These are phyloP conservation scores for Mastomys coucha DNA, from an alignment of 2,113 vertebrate species.

Conservation along the genomic window DNA sequence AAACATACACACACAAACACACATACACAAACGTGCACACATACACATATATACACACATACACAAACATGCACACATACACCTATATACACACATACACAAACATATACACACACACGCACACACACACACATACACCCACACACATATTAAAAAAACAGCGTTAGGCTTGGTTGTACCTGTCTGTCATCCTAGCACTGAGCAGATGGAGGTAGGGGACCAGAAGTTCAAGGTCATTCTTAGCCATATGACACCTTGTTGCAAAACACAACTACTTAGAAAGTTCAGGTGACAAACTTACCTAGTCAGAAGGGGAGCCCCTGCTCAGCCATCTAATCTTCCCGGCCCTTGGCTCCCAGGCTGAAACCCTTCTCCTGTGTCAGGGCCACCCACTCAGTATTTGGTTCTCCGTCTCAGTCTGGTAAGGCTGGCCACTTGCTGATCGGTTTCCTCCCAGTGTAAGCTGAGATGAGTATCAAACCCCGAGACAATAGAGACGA, in stretches of 20 bases:
- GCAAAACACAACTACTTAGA: background rate
- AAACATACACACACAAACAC: too few species aligned
- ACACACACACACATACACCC: background rate
- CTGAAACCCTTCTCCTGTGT: background rate
- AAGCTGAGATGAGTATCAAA: slow-evolving; percentile 22
- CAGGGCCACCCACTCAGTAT: background rate
- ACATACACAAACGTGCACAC: background rate
- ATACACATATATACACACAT: background rate
- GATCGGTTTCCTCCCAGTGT: background rate
- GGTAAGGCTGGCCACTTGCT: background rate
- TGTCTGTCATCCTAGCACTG: background rate
- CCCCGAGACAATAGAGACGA: slow-evolving; percentile 3
- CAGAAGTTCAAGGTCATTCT: too few species aligned
- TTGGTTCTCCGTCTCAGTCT: slow-evolving; percentile 7
- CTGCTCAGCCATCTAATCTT: slow-evolving; percentile 5
- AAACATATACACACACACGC: background rate
- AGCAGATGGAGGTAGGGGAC: too few species aligned
- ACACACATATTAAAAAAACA: background rate
- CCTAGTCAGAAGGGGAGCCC: background rate
- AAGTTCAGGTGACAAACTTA: slow-evolving; percentile 58
- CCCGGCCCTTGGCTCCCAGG: slow-evolving; percentile 17
- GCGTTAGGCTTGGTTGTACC: background rate
- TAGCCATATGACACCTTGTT: background rate
- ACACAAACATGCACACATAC: too few species aligned
- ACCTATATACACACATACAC: too few species aligned